Base-by-base conservation (phyloP, 2,113 vertebrate species). In the Dasypus novemcinctus region DNA sequence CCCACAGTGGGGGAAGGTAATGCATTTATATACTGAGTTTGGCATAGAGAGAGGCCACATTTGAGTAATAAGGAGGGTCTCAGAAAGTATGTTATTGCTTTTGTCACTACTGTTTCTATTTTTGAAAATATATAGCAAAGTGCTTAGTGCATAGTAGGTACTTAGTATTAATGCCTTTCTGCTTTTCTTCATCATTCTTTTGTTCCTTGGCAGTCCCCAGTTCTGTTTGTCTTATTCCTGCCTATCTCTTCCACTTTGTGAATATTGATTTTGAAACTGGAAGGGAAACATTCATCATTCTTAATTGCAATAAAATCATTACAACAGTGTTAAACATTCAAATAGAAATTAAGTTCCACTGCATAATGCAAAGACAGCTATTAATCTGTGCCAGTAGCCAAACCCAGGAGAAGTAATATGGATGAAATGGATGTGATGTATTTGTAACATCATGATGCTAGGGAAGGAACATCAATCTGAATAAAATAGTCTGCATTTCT, bases 221-320 rank as follows among this genome's bases (percentile, higher is more conserved):
- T 83, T 89, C 63, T 81, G 52, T 82, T 31, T 41, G 52, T 71
- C 49, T 57, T 82, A 80, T 92, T 94, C 59, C 25, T 0, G n/a
- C 57, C 82, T 80, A 64, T 96, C 94, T 97, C 64, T 66, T 81
- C 82, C 79, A 96, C 92, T 98, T 97, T 94, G 96, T 98, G 98
- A 98, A 98, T 97, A 98, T 98, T 98, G 98, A 98, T 98, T 98
- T 97, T 96, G 96, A 96, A 85, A 97, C 96, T 90, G 95, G 95
- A 93, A 97, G 96, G 81, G 96, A 98, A 98, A 98, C 98, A 98
- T 98, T 98, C 98, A 97, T 98, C 97, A 98, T 98, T 98, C 98
- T 98, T 98, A 97, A 98, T 98, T 98, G 97, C 97, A 98, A 95
- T 98, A 97, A 97, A 97, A 97, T 97, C 96, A 96, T 97, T 98